Conservation (phyloP, 2,888 invertebrate species). For the Acanthoscelides obtectus region DNA sequence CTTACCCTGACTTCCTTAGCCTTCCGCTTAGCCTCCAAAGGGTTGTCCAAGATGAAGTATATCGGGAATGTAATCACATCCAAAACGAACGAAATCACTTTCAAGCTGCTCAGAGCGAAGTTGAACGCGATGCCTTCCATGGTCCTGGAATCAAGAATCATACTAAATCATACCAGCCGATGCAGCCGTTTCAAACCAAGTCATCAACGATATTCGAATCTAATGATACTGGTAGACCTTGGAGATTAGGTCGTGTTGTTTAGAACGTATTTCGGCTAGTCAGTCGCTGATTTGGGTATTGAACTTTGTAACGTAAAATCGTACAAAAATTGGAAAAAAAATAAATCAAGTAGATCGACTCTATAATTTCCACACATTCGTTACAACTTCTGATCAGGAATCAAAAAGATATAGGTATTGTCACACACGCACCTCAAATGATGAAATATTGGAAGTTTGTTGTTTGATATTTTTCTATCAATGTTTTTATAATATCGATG, state of each 20-base stretch:
- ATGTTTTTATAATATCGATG: no score
- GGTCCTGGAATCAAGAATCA: neutral
- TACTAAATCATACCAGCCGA: neutral
- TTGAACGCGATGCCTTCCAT: neutral
- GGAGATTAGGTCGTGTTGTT: neutral
- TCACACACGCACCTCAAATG: no score
- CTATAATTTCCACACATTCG: no score
- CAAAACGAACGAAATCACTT: slow-evolving; percentile 6
- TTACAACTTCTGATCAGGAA: no score
- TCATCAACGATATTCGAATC: neutral
- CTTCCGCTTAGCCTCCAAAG: slow-evolving; percentile 6
- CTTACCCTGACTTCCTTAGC: slow-evolving; percentile 14
- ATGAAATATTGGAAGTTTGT: no score
- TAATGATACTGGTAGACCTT: neutral
- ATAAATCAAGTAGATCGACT: no score
- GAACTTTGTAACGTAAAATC: no score
- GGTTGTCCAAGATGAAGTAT: slow-evolving; percentile 13
- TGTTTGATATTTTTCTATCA: no score
- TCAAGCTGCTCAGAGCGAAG: neutral
- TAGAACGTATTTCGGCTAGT: neutral
- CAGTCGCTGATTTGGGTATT: no score
- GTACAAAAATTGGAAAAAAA: no score
- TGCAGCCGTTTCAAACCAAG: no score
- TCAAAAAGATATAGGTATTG: no score
- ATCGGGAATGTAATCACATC: slow-evolving; percentile 16